Evolutionary conservation across 2,113 vertebrate species (phyloP), one percentile per base, ranked within the genome.

Genomic region (Tragelaphus scriptus): DNA sequence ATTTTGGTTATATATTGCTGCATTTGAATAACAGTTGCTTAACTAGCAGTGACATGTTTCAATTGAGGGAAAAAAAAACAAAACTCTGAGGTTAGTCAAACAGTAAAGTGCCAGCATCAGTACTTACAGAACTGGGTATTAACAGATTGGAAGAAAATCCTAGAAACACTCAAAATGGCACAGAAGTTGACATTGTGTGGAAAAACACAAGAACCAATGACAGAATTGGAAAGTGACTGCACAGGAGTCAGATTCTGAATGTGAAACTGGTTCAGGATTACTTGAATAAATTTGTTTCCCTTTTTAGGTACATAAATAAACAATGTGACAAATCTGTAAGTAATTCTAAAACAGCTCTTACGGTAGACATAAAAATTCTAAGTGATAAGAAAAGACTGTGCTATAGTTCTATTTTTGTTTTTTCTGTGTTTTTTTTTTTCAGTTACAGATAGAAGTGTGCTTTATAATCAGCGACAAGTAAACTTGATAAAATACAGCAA

Each of bases 1-100:
- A 90, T 95, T 85, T 92, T 97, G 49, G 28, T 95, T 92, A 21
- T 51, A 90, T 63, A 40, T 85, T 92, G 63, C 61, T 92, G 55
- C 94, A 40, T 93, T 16, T 96, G 75, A 94, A 55, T 92, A 94
- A 95, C 91, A 85, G 40, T 5, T 65, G 84, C 58, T 89, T 92
- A 94, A 94, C 65, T 71, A 95, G 16, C 51, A 94, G 26, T 85
- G 47, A 92, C 12, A 28, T 90, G 47, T 88, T 96, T 97, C 59
- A 90, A 56, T 3, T 90, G 28, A 94, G 61, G 63, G 87, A 91
- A 19, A 15, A 61, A 65, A n/a, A n/a, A n/a, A 91, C 75, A 71
- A 49, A 90, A 75, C 75, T 53, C 90, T 97, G 7, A 88, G 77
- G 14, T 80, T 32, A 68, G 55, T 82, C 61, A 86, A 93, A 96